Base-by-base conservation (phyloP, 2,888 invertebrate species). In the Trissoscelio sp. region DNA sequence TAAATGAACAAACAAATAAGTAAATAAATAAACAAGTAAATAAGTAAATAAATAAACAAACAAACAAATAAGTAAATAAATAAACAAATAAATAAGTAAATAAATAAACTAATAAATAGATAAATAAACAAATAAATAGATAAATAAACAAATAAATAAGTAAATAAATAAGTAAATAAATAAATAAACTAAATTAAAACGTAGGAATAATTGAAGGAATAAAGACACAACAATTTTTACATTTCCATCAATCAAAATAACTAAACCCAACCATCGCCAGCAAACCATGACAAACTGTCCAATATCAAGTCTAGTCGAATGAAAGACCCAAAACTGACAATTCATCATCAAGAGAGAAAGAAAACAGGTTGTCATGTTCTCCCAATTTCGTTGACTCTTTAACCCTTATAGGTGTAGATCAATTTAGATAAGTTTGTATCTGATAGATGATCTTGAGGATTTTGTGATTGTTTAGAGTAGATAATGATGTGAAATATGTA, bases 251-350 rank as follows among this genome's bases (percentile, higher is more conserved):
- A 55, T 55, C 53, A 55, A 28, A 14, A 31, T 9, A 12, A 12
- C 16, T 44, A 44, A 34, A 31, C 31, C 34, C 16, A 34, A 31
- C 53, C 31, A 55, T 55, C 31, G 31, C 31, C 31, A 39, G n/a
- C 37, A 9, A 39, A 16, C 6, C 14, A 44, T 16, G 16, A 44
- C 44, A 16, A 44, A 44, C 16, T 44, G 6, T 44, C 16, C 16
- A 3, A 16, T 44, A 44, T 16, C 16, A 31, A 0, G 7, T 2
- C 2, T 9, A 31, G 2, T 31, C 4, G 31, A 31, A 31, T n/a
- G n/a, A n/a, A n/a, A n/a, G n/a, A n/a, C n/a, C n/a, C 9, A n/a
- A 58, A 58, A 42, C 12, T 58, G 58, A 58, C 58, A 58, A 58
- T 58, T 58, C 58, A 58, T 58, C 16, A 44, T 16, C 2, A 44